phyloP scores from a whole-genome alignment of 2,888 invertebrate species.

The Plutella xylostella region DNA sequence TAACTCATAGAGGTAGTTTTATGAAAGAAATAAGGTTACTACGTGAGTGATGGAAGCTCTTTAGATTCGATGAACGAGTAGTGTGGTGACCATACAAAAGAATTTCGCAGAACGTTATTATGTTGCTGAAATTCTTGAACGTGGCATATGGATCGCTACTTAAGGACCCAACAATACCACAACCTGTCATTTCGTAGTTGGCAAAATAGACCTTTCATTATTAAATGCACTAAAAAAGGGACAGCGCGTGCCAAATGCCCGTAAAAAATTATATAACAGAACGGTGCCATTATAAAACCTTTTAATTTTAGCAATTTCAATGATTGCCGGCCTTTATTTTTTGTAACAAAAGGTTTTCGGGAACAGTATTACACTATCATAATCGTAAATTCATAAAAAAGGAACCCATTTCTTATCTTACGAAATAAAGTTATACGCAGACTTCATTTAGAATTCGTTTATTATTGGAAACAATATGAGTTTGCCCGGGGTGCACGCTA shows the following conservation, averaged over 20 bases:
- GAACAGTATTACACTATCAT: conserved; percentile 2
- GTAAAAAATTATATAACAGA: conserved; percentile 3
- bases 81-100: conserved; percentile 20
- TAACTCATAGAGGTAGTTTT: no score
- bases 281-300: conserved; percentile 7
- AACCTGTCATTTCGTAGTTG: conserved; percentile 25
- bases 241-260: conserved; percentile 18
- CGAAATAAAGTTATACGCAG: conserved; percentile 17
- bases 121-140: conserved; percentile 22
- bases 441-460: conserved; percentile 16
- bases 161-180: conserved; percentile 22
- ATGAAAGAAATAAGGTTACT: no score
- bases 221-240: conserved; percentile 14
- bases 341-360: conserved; percentile 3
- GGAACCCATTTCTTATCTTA: conserved; percentile 17
- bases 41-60: no score
- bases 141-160: conserved; percentile 37
- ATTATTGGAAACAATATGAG: conserved; percentile 28
- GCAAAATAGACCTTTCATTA: conserved; percentile 19
- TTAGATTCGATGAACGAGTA: no score
- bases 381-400: conserved; percentile 3
- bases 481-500: conserved; percentile 27
- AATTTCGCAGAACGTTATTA: conserved; percentile 18
- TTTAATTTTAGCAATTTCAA: conserved; percentile 14
- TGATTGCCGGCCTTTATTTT: conserved; percentile 9